phyloP scores from a whole-genome alignment of 2,888 invertebrate species.

The Oligia latruncula region DNA sequence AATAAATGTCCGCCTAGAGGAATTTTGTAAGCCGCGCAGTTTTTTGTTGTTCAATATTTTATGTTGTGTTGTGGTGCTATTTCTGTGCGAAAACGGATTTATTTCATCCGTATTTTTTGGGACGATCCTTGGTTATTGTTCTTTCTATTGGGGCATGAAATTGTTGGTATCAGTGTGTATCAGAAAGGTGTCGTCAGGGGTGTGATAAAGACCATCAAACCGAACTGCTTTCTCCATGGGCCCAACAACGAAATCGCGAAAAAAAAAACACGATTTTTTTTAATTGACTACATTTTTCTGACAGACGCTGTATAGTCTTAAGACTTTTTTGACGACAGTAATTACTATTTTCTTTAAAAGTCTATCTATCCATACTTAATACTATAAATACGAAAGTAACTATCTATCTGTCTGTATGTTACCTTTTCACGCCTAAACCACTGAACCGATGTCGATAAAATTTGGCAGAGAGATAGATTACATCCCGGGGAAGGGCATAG shows the following conservation, averaged over 20 bases:
- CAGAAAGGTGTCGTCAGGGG: not conserved
- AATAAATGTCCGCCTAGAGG: slow-evolving; percentile 59
- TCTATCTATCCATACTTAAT: too few relatives aligned
- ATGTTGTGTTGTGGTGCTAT: slow-evolving; percentile 29
- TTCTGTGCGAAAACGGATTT: slow-evolving; percentile 38
- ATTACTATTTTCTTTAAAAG: not conserved
- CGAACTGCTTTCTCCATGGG: not conserved
- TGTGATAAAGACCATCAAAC: not conserved
- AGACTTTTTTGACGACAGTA: not conserved
- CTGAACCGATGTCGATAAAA: too few relatives aligned
- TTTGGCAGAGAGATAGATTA: too few relatives aligned
- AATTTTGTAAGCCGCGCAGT: slow-evolving; percentile 33
- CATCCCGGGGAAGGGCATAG: too few relatives aligned
- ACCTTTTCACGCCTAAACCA: too few relatives aligned
- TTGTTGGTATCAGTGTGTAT: not conserved
- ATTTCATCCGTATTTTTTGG: slow-evolving; percentile 14
- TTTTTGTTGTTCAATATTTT: slow-evolving; percentile 13
- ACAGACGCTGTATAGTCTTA: not conserved
- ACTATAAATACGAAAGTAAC: too few relatives aligned
- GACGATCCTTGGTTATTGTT: not conserved
- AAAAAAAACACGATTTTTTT: not conserved
- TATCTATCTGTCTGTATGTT: too few relatives aligned
- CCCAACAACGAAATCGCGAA: not conserved
- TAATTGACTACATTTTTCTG: not conserved
- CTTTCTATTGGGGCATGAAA: slow-evolving; percentile 4